Evolutionary conservation across 2,797 vertebrate genomes (phyloP), one percentile per base, ranked within the genome.

Genomic region (Psittacula derbiana): DNA sequence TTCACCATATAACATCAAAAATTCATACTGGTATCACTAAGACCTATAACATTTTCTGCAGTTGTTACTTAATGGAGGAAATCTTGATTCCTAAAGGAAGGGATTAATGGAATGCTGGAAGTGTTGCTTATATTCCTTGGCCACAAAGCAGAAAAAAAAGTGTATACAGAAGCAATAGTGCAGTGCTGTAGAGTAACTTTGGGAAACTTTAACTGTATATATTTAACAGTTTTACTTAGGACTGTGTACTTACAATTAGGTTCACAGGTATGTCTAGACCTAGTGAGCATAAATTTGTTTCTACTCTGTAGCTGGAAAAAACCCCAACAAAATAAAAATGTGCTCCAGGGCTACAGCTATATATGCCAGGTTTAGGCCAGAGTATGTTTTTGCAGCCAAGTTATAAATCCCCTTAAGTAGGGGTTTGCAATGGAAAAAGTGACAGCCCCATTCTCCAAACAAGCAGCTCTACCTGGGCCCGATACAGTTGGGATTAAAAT

Each of bases 381-480:
- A 67, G 84, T 86, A n/a, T 89, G 92, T 96, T 94, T 97, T 97
- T 96, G 95, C 95, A 97, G 96, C 95, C 95, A 95, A 94, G 94
- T 96, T 94, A 82, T 97, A 97, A 97, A 97, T 97, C 94, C 94
- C 93, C 81, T 84, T 94, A 96, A 97, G 84, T 18, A 95, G 90
- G 69, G 92, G 79, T 60, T 96, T 92, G 95, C 96, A 96, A 82
- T 98, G 97, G 97, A 97, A 97, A 97, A 95, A 96, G 83, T 96
- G 97, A 96, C 96, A 97, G 88, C 92, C 75, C 80, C 83, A 43
- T 65, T 96, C 93, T 41, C 75, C 76, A 78, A 28, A 90, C 75
- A 93, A 94, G 92, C 76, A 93, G 83, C 88, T 92, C 94, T 97
- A 96, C 93, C 94, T 96, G 95, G 81, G 76, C 93, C 57, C 92